A percentile compares a stretch with the other conserved stretches of the same genome.
Conservation (phyloP, 2,797 vertebrate genomes). For the Hippocampus kuda region DNA sequence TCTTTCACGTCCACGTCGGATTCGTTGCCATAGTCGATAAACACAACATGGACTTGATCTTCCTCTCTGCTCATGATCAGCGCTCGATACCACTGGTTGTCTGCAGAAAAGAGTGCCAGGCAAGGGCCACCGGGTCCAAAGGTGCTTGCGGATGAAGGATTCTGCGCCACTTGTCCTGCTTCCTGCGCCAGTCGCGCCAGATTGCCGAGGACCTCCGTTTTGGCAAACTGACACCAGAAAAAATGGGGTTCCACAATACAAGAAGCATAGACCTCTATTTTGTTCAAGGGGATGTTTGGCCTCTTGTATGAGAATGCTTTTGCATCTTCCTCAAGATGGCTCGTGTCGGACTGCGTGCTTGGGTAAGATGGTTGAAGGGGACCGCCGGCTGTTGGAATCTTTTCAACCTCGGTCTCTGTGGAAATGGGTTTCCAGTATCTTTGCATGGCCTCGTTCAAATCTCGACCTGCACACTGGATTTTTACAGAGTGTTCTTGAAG, state of each 20-base stretch:
- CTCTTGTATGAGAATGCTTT: conserved; percentile 30
- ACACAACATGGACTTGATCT: conserved; percentile 50
- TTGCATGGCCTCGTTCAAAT: conserved; percentile 65
- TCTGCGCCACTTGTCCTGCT: conserved; percentile 42
- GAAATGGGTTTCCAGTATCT: conserved; percentile 49
- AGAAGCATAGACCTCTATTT: conserved; percentile 58
- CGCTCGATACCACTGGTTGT: conserved; percentile 76
- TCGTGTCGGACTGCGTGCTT: not conserved
- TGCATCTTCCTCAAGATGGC: not conserved
- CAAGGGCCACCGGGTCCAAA: conserved; percentile 66
- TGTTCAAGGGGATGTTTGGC: conserved; percentile 32
- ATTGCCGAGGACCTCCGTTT: conserved; percentile 17
- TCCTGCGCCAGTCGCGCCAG: conserved; percentile 59
- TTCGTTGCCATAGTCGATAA: conserved; percentile 80
- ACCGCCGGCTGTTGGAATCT: not conserved
- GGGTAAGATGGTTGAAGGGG: not conserved
- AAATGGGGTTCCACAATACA: conserved; percentile 68
- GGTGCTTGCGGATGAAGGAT: conserved; percentile 7
- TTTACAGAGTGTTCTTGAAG: conserved; percentile 64
- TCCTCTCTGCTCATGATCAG: conserved; percentile 47
- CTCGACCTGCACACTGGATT: conserved; percentile 50
- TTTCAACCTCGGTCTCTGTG: not conserved
- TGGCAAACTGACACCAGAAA: conserved; percentile 79
- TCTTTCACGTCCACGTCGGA: conserved; percentile 52
- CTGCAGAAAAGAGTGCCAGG: conserved; percentile 68